Evolutionary conservation across 2,113 vertebrate species (phyloP).

Genomic region (Podocnemis expansa): DNA sequence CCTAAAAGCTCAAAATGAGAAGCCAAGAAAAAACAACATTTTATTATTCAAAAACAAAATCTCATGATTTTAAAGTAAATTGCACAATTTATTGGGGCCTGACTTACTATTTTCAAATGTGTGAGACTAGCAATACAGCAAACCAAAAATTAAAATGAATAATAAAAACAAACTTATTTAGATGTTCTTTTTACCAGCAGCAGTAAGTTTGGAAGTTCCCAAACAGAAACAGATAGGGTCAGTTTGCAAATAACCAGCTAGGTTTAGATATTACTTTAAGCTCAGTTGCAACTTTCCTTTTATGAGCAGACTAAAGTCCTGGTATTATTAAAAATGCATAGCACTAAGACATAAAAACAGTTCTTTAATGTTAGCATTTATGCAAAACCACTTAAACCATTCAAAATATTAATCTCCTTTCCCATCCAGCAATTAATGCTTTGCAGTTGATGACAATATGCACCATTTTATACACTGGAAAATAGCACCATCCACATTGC

Average conservation of each 20-base stretch:
- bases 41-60: background rate
- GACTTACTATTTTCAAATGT: background rate
- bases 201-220: slow-evolving; percentile 44
- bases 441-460: slow-evolving; percentile 6
- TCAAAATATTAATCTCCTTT: slow-evolving; percentile 73
- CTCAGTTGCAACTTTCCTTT: slow-evolving; percentile 62
- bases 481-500: slow-evolving; percentile 61
- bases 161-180: slow-evolving; percentile 54
- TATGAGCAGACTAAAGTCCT: slow-evolving; percentile 64
- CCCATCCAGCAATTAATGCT: slow-evolving; percentile 69
- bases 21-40: background rate
- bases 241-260: slow-evolving; percentile 50
- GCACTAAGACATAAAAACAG: slow-evolving; percentile 71
- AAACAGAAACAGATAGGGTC: slow-evolving; percentile 42
- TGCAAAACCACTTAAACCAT: slow-evolving; percentile 73
- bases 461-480: slow-evolving; percentile 60
- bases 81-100: background rate
- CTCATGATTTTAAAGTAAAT: background rate
- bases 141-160: slow-evolving; percentile 27
- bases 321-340: slow-evolving; percentile 78
- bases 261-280: slow-evolving; percentile 65
- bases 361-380: slow-evolving; percentile 71
- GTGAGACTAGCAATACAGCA: background rate
- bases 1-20: background rate
- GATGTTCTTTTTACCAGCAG: slow-evolving; percentile 34